Evolutionary conservation across 2,113 vertebrate genomes (phyloP), one percentile per base, ranked within the genome.

Genomic region (Etia nguti): DNA sequence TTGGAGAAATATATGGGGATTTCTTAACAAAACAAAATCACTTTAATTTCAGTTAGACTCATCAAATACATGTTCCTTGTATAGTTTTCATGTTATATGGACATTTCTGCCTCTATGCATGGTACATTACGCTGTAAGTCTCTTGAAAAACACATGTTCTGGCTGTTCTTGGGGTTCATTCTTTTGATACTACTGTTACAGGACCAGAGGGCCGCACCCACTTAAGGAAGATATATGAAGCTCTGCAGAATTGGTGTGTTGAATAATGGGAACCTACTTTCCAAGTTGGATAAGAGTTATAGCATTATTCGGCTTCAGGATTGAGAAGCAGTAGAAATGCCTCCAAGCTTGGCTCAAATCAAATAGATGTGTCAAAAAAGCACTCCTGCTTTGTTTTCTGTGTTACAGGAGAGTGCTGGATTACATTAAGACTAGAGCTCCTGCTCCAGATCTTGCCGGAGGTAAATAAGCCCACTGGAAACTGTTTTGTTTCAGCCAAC

Each of bases 401-500:
- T 80, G 85, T 87, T 90, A 24, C 73, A 46, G 41, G n/a, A 88
- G 57, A 68, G 82, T 11, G 10, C 90, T 93, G 92, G 87, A 88
- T 91, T 65, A 88, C 52, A 94, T 93, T 91, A 93, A 80, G 83
- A 24, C 87, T 41, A 89, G 82, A 20, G 59, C 36, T 88, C 48
- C 85, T 89, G 82, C 83, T 89, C 79, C 90, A 92, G 82, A 82
- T 91, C 73, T 84, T 81, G 62, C 88, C 82, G 36, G 87, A 85
- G 91, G 86, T 89, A 86, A 91, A 88, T 84, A 84, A 92, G 81
- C 62, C 12, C 70, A 81, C 80, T 93, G 89, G 87, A 94, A 89
- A 88, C 92, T 91, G 91, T 92, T 94, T 89, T 85, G 48, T 84
- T 86, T 93, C 90, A 91, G 41, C 90, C 81, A 79, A 87, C 89